phyloP scores from a whole-genome alignment of 1,140 invertebrate species.

The Trachymyrmex septentrionalis region DNA sequence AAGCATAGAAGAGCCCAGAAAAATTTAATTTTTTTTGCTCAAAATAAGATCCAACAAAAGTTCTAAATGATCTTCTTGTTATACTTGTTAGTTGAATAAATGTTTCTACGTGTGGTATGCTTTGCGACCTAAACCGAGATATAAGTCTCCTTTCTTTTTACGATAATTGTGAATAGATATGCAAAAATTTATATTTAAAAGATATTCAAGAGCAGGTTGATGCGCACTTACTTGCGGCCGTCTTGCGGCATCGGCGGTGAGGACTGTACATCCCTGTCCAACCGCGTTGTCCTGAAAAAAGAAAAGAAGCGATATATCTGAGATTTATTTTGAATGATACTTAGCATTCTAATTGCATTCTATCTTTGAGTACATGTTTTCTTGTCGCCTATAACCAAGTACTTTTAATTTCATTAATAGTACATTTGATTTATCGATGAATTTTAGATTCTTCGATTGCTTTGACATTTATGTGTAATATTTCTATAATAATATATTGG shows the following conservation, averaged over 20 bases:
- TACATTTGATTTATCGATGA: not conserved
- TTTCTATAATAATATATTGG: no score
- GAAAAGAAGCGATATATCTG: not conserved
- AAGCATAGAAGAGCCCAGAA: no score
- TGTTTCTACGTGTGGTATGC: not conserved
- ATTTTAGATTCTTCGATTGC: no score
- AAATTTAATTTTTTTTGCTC: not conserved
- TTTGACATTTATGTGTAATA: not conserved
- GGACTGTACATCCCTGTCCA: not conserved
- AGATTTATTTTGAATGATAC: not conserved
- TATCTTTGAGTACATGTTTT: not conserved
- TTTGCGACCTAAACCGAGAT: not conserved
- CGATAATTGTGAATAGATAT: no score
- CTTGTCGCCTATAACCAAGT: not conserved
- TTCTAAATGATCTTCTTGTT: not conserved
- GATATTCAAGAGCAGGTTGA: no score
- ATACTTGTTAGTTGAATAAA: not conserved
- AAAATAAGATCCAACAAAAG: not conserved
- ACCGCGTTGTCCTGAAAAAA: conserved; percentile 37
- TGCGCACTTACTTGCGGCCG: conserved; percentile 19
- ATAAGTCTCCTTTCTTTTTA: not conserved
- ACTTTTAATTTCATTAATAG: not conserved
- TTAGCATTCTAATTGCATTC: not conserved
- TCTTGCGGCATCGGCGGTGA: not conserved
- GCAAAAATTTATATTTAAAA: no score